Conservation (phyloP, 1,140 invertebrate species). For the Aphelinus certus region DNA sequence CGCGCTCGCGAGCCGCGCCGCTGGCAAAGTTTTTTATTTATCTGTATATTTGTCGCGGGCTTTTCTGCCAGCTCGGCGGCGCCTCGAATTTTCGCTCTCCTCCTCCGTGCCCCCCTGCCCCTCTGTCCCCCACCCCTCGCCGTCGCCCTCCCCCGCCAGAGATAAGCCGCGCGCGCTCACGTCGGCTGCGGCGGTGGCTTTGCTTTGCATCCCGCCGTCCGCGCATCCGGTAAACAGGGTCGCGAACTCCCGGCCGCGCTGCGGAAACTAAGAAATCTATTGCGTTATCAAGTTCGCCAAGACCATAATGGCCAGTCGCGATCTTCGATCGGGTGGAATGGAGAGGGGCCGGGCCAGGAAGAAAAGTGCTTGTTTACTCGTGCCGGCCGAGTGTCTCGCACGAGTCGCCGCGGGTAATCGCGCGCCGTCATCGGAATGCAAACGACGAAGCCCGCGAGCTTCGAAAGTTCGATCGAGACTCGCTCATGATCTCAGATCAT, state of each 20-base stretch:
- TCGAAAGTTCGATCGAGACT: conserved; percentile 49
- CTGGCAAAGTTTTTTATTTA: conserved; percentile 36
- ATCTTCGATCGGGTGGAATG: no score
- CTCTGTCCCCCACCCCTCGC: neutral
- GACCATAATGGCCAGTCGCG: neutral
- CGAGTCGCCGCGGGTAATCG: conserved; percentile 22
- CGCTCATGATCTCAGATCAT: no score
- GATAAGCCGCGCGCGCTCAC: neutral
- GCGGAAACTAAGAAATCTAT: conserved; percentile 7
- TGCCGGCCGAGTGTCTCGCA: neutral
- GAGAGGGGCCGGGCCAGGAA: neutral
- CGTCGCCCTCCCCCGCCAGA: neutral
- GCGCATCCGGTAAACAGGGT: conserved; percentile 30
- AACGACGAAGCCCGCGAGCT: conserved; percentile 44
- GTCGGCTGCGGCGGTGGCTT: neutral
- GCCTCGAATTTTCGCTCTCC: no score
- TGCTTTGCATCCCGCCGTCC: conserved; percentile 6
- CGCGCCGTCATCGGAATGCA: conserved; percentile 53
- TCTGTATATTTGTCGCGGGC: conserved; percentile 22
- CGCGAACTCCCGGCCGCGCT: neutral
- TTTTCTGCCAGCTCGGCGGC: no score
- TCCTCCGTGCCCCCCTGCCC: neutral
- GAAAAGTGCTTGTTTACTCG: conserved; percentile 13
- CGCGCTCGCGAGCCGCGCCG: no score
- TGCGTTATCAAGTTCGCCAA: conserved; percentile 2